A percentile compares a stretch with the other conserved stretches of the same genome.
Evolutionary conservation across 2,797 vertebrate species (phyloP).

Genomic region (Oryzias sinensis): DNA sequence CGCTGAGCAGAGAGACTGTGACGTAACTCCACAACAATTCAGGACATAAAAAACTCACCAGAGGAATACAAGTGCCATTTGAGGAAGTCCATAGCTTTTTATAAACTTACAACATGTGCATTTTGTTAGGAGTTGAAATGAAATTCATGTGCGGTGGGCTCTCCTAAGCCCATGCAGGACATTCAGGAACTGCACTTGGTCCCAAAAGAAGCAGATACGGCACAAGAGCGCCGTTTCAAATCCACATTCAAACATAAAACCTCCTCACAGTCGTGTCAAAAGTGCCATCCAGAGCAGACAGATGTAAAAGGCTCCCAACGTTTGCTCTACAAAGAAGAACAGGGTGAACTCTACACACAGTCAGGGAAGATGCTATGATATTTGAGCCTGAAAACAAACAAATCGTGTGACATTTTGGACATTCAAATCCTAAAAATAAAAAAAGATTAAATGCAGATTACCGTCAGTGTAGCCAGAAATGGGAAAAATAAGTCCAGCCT

Average conservation of each 20-base stretch:
- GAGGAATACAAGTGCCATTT: conserved; percentile 15
- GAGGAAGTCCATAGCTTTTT: not conserved
- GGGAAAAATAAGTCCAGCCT: too few relatives aligned
- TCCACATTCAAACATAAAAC: conserved; percentile 39
- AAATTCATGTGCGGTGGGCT: conserved; percentile 12
- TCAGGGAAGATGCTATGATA: not conserved
- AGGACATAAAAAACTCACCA: conserved; percentile 21
- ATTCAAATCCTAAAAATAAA: too few relatives aligned
- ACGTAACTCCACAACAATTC: conserved; percentile 39
- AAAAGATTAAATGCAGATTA: too few relatives aligned
- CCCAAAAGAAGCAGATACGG: conserved; percentile 50
- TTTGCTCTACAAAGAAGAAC: conserved; percentile 17
- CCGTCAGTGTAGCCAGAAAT: too few relatives aligned
- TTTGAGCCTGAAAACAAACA: conserved; percentile 2
- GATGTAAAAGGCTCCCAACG: conserved; percentile 38
- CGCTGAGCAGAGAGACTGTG: conserved; percentile 10
- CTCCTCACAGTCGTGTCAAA: conserved; percentile 45
- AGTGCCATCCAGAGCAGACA: conserved; percentile 39
- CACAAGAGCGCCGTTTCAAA: conserved; percentile 30
- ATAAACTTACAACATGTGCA: conserved; percentile 3
- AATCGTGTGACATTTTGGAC: too few relatives aligned
- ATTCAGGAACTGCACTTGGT: conserved; percentile 24
- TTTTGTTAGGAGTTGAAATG: conserved; percentile 12
- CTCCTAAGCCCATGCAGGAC: conserved; percentile 17
- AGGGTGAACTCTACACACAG: not conserved